phyloP scores from a whole-genome alignment of 2,888 invertebrate genomes.

The Lasius platythorax region DNA sequence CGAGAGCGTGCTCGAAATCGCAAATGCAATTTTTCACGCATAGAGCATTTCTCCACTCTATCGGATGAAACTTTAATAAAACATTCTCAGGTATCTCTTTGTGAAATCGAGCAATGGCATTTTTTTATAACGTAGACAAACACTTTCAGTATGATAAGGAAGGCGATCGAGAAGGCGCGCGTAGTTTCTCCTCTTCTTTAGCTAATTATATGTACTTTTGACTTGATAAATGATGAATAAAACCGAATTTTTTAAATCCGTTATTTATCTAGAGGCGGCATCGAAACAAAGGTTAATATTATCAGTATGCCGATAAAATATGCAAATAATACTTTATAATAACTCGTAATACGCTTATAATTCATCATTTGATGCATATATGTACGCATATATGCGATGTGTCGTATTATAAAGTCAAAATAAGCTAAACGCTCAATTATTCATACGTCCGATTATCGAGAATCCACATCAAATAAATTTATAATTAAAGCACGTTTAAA shows the following conservation, averaged over 20 bases:
- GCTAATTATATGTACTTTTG: neutral
- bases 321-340: slow-evolving; percentile 35
- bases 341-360: slow-evolving; percentile 27
- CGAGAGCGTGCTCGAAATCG: slow-evolving; percentile 16
- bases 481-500: slow-evolving; percentile 30
- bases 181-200: neutral
- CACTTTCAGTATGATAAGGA: neutral
- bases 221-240: neutral
- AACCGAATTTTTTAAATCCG: neutral
- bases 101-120: neutral
- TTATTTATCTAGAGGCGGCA: neutral
- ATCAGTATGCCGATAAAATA: neutral
- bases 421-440: slow-evolving; percentile 50
- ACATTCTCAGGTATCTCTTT: neutral
- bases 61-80: slow-evolving; percentile 13
- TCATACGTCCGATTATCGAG: slow-evolving; percentile 39
- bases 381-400: neutral
- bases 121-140: slow-evolving; percentile 3
- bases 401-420: slow-evolving; percentile 47
- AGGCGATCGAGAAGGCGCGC: neutral
- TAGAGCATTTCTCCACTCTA: neutral
- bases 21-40: slow-evolving; percentile 12
- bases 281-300: slow-evolving; percentile 18
- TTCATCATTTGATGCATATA: slow-evolving; percentile 33
- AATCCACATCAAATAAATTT: slow-evolving; percentile 38